phyloP scores from a whole-genome alignment of 2,888 invertebrate species.

The Diogma glabrata region DNA sequence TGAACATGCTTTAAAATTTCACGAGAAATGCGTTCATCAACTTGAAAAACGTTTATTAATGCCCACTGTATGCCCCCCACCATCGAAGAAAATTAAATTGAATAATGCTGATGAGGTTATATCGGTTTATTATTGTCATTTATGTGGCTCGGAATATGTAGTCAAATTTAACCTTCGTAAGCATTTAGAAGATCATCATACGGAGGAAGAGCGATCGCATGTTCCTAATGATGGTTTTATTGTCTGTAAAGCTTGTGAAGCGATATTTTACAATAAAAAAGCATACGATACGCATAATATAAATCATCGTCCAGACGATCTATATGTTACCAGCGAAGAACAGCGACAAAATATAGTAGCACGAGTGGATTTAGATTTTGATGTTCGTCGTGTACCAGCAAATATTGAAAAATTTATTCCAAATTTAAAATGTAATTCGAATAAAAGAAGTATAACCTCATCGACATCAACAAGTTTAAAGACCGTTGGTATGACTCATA shows the following conservation, averaged over 20 bases:
- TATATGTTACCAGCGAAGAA: conserved; percentile 47
- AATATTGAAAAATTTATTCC: conserved; percentile 11
- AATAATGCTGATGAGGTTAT: conserved; percentile 40
- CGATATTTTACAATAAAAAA: conserved; percentile 50
- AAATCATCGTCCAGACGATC: conserved; percentile 47
- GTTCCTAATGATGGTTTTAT: conserved; percentile 41
- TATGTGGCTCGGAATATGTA: conserved; percentile 55
- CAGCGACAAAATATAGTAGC: conserved; percentile 39
- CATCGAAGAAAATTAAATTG: conserved; percentile 41
- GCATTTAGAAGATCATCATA: conserved; percentile 43
- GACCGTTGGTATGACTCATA: too few species aligned
- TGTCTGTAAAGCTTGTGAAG: conserved; percentile 52
- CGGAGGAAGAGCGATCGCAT: conserved; percentile 39
- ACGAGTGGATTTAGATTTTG: conserved; percentile 42
- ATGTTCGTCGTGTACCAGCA: conserved; percentile 35
- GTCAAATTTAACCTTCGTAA: conserved; percentile 54
- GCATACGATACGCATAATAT: conserved; percentile 52
- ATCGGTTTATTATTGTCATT: conserved; percentile 42
- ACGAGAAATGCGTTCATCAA: conserved; percentile 17
- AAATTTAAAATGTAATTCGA: too few species aligned
- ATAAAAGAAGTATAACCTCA: too few species aligned
- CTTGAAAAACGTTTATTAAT: conserved; percentile 28
- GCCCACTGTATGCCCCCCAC: conserved; percentile 40
- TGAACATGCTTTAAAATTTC: conserved; percentile 13
- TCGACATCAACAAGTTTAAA: too few species aligned